phyloP scores from a whole-genome alignment of 2,888 invertebrate species.

The Drosophila ezoana region DNA sequence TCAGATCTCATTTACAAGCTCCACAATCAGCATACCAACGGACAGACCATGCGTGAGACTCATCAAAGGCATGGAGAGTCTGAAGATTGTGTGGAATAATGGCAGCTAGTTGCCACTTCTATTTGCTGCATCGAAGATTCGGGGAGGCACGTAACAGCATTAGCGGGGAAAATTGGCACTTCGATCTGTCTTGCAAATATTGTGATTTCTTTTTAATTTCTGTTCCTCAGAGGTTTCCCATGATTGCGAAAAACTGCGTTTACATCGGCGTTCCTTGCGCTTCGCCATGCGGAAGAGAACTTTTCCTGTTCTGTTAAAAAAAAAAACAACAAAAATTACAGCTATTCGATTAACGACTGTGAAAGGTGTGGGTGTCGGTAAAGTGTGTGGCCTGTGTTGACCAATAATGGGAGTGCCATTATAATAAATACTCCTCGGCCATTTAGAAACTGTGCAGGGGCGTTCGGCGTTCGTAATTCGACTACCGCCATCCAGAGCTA shows the following conservation, averaged over 20 bases:
- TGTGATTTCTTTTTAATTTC: constrained; percentile 15
- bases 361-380: constrained; percentile 15
- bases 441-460: constrained; percentile 37
- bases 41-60: constrained; percentile 50
- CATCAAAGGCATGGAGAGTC: constrained; percentile 24
- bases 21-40: constrained; percentile 35
- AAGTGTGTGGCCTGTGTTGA: constrained; percentile 24
- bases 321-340: constrained; percentile 1
- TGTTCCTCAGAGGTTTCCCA: constrained; percentile 24
- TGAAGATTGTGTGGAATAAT: constrained; percentile 23
- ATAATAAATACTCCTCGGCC: constrained; percentile 36
- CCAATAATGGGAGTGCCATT: constrained; percentile 55
- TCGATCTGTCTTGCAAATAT: constrained; percentile 46
- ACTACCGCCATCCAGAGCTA: constrained; percentile 9
- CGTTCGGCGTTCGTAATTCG: constrained; percentile 14
- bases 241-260: constrained; percentile 25
- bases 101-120: constrained; percentile 41
- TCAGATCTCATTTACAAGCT: constrained; percentile 47
- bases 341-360: constrained; percentile 39
- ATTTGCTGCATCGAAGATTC: not conserved
- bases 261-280: constrained; percentile 36
- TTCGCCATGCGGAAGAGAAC: constrained; percentile 45
- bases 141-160: no score
- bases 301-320: constrained; percentile 3
- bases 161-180: constrained; percentile 46